These are phyloP conservation scores for Microctonus brassicae DNA, from an alignment of 2,888 invertebrate genomes.

Conservation along the genomic window DNA sequence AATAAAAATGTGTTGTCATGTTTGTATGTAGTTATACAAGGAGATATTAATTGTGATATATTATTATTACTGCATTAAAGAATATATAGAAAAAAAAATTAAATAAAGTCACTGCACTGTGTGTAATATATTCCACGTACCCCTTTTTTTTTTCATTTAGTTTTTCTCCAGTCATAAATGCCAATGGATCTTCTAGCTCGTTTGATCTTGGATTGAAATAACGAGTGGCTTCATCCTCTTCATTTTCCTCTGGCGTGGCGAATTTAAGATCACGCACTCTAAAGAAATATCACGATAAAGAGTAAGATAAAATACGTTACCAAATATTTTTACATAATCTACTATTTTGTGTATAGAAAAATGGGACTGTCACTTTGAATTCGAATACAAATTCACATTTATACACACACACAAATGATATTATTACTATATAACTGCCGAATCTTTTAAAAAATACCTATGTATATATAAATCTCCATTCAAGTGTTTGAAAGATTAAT, in stretches of 20 bases:
- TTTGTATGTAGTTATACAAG: background rate
- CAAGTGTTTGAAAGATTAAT: conserved; percentile 1
- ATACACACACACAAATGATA: too few relatives aligned
- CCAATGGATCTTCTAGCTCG: conserved; percentile 53
- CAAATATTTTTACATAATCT: background rate
- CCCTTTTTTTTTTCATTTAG: conserved; percentile 36
- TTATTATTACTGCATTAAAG: background rate
- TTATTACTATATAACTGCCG: background rate
- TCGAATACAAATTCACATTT: too few relatives aligned
- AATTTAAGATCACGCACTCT: conserved; percentile 12
- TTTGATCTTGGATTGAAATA: conserved; percentile 57
- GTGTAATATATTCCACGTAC: conserved; percentile 43
- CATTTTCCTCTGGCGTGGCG: conserved; percentile 13
- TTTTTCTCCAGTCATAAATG: conserved; percentile 39
- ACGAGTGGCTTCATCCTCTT: conserved; percentile 39
- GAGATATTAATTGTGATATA: background rate
- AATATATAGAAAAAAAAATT: background rate
- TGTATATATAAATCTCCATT: background rate
- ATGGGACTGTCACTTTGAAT: too few relatives aligned
- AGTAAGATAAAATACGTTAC: conserved; percentile 10
- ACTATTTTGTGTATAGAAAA: background rate
- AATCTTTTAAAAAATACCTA: background rate
- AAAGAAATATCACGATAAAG: conserved; percentile 11
- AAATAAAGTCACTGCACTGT: background rate
- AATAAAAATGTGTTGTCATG: background rate